phyloP scores from a whole-genome alignment of 1,140 invertebrate genomes.

The Aphis gossypii region DNA sequence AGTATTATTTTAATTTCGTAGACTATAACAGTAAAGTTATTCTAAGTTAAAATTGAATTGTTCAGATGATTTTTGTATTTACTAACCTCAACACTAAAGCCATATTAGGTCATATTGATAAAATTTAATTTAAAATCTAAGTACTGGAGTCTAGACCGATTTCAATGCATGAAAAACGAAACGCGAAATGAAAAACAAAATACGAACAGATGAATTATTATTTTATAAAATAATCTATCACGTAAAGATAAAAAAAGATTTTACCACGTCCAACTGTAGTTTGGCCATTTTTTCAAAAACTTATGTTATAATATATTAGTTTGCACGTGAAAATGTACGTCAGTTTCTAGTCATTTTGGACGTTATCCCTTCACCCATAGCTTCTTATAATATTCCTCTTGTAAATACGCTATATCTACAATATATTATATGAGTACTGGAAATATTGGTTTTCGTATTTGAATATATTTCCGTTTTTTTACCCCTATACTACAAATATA shows the following conservation, averaged over 20 bases:
- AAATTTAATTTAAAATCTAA: neutral
- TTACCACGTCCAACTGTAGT: neutral
- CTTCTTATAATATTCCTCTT: neutral
- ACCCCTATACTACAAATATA: too few relatives aligned
- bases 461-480: slow-evolving; percentile 28
- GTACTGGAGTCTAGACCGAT: neutral
- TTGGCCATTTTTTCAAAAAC: neutral
- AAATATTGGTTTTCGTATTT: slow-evolving; percentile 45
- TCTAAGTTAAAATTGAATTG: neutral
- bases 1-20: neutral
- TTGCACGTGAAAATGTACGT: neutral
- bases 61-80: neutral
- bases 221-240: neutral
- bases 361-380: neutral
- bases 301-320: neutral
- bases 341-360: neutral
- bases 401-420: neutral
- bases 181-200: neutral
- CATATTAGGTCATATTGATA: neutral
- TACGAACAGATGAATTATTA: neutral
- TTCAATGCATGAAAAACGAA: neutral
- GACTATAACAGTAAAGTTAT: neutral
- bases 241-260: neutral
- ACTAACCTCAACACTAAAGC: neutral
- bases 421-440: neutral